Base-by-base conservation (phyloP, 2,113 vertebrate species). In the Microcebus lehilahytsara region DNA sequence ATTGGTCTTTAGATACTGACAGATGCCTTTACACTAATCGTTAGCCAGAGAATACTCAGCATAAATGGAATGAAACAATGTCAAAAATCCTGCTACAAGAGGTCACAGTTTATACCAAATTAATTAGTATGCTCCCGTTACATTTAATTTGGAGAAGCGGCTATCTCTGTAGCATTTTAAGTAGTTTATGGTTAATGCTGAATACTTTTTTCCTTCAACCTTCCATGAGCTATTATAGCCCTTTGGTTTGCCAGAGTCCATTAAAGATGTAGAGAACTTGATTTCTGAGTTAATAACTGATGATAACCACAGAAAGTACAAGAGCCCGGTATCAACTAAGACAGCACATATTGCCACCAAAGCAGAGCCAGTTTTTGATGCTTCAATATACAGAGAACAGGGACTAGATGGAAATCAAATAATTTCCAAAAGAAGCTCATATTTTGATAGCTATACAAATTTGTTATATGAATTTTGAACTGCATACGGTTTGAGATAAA, bases 31-130 rank as follows among this genome's bases (percentile, higher is more conserved):
- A 53, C 27, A 56, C 4, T 60, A 64, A 75, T 81, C 90, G 86
- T 42, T 78, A 97, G 90, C 14, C 69, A 93, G 75, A 84, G 91
- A 97, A 77, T 6, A 12, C 34, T 22, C 51, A 25, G 23, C 71
- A 49, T 49, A 62, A 60, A 46, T 25, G 69, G 25, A 69, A 64
- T n/a, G 46, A 79, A 96, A 80, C 32, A 71, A 37, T 27, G 51
- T 71, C n/a, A 56, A 60, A 80, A 91, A 67, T 25, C 27, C 78
- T 74, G 12, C 64, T 14, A 8, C 51, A 56, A 42, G 10, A 74
- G 42, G 74, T 92, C 87, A 46, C 22, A 69, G 14, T 88, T 96
- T 71, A 79, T 60, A 75, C 23, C 69, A 85, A 94, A 89, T 42
- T 64, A 81, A 69, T 58, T 14, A 85, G 64, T 9, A 58, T 14